Percentiles rank a stretch among this genome's conserved stretches.
These are phyloP conservation scores for Microctonus aethiopoides DNA, from an alignment of 2,888 invertebrate genomes.

Conservation along the genomic window DNA sequence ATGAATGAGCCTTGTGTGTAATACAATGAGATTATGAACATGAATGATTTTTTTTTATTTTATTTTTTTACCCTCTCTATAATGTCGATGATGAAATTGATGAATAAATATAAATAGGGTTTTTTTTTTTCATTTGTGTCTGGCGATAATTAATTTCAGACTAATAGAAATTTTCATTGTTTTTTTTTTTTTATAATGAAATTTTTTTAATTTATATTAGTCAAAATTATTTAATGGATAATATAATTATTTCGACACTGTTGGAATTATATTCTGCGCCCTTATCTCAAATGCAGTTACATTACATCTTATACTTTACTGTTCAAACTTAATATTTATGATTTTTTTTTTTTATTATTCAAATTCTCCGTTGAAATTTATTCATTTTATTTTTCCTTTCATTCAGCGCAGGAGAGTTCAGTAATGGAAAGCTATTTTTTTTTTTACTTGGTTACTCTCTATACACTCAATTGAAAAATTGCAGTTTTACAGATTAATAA, in stretches of 20 bases:
- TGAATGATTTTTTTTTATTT: slow-evolving; percentile 13
- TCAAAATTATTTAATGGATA: slow-evolving; percentile 11
- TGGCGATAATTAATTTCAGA: slow-evolving; percentile 6
- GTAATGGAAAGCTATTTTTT: neutral
- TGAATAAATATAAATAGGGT: slow-evolving; percentile 10
- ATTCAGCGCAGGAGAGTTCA: neutral
- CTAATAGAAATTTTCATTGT: neutral
- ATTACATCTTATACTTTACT: slow-evolving; percentile 9
- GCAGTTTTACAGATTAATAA: neutral
- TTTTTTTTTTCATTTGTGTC: slow-evolving; percentile 11
- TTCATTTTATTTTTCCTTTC: neutral
- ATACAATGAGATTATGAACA: slow-evolving; percentile 23
- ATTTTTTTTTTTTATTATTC: neutral
- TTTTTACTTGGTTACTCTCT: neutral
- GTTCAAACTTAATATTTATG: slow-evolving; percentile 14
- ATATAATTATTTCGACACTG: slow-evolving; percentile 13
- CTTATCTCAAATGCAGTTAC: slow-evolving; percentile 12
- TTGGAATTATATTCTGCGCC: slow-evolving; percentile 4
- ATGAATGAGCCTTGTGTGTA: slow-evolving; percentile 22
- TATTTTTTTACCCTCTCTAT: neutral
- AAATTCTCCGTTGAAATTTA: neutral
- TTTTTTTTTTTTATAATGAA: slow-evolving; percentile 1
- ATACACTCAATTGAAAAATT: slow-evolving; percentile 11
- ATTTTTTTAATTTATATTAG: slow-evolving; percentile 2
- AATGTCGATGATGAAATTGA: slow-evolving; percentile 1